Evolutionary conservation across 2,113 vertebrate species (phyloP), one percentile per base, ranked within the genome.

Genomic region (Cephalopterus ornatus): DNA sequence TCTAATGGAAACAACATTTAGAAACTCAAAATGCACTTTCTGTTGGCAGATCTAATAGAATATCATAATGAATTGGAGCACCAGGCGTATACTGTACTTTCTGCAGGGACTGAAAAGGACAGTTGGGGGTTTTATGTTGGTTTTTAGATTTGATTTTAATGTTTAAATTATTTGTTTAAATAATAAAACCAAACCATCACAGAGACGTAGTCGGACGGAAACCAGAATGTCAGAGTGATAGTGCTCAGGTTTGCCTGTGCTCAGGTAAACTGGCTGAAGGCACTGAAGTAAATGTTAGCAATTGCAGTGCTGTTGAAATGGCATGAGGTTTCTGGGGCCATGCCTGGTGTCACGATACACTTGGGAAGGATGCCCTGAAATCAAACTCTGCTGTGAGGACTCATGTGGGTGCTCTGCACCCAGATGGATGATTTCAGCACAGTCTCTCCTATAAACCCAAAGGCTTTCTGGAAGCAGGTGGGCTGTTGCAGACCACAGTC

Each of bases 1-100:
- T 98, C 98, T 98, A 98, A 98, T 98, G 98, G 97, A 98, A 98
- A 98, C 98, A 98, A 97, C 98, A 98, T 99, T 98, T 98, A 98
- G 98, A 98, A 98, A 98, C 97, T 98, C 97, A 85, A 97, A 98
- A 98, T 93, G 97, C 97, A 96, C 98, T 98, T 98, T 98, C 97
- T 97, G 96, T 98, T 98, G 97, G 97, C 96, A 97, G 92, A 81
- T 93, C 76, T 93, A 96, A 94, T 95, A 97, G 97, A 97, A 97
- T 71, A 97, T 84, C 92, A 47, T 97, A 97, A 97, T 96, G 97
- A 98, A 98, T 92, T 97, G 97, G 95, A 97, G 94, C 95, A 95
- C 97, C 86, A 66, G 52, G 50, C 72, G 4, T 53, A 58, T 56
- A 88, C 58, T 74, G 72, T 94, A 78, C 95, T 97, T 94, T 89